Conservation (phyloP, 2,113 vertebrate species). For the Redunca redunca region DNA sequence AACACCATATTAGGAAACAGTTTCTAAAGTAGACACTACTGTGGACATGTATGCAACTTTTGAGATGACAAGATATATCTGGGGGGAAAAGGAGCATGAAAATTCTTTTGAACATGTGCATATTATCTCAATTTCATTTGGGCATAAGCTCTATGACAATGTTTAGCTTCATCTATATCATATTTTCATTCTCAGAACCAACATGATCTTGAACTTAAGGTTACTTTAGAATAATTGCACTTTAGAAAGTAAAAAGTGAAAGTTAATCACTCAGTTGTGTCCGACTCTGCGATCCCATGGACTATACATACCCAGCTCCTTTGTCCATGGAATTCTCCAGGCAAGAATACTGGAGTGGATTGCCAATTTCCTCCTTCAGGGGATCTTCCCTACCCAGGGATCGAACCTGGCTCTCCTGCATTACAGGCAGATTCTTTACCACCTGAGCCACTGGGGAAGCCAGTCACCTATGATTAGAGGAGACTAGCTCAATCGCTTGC, state of each 20-base stretch:
- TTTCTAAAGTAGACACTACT: background rate
- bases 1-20: background rate
- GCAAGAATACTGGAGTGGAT: background rate
- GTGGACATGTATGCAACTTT: background rate
- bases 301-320: background rate
- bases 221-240: background rate
- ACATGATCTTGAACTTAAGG: background rate
- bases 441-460: background rate
- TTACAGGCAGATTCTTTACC: background rate
- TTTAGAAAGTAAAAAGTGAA: background rate
- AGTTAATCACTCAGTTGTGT: background rate
- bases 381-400: background rate
- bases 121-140: background rate
- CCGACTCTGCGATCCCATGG: rapidly evolving
- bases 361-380: background rate
- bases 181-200: background rate
- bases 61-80: background rate
- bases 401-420: background rate
- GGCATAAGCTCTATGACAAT: background rate
- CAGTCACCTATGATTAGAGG: background rate
- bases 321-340: background rate
- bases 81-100: background rate
- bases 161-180: background rate
- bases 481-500: background rate
- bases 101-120: background rate